phyloP scores from a whole-genome alignment of 2,113 vertebrate genomes.

The Salvelinus fontinalis region DNA sequence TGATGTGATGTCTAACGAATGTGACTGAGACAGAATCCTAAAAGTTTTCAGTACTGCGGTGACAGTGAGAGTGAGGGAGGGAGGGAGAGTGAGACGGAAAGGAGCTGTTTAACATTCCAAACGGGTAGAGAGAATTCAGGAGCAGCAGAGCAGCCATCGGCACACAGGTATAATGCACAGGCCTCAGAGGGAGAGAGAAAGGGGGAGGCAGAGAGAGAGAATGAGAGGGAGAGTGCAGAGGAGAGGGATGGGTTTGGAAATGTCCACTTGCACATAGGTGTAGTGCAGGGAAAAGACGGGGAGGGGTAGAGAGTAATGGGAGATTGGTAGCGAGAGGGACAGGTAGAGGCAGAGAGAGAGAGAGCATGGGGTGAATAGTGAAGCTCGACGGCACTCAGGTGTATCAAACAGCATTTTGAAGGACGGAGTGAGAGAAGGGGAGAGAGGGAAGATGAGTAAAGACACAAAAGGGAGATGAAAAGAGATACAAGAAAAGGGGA shows the following conservation, averaged over 20 bases:
- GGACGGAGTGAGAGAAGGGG: neutral
- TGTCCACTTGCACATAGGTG: no score
- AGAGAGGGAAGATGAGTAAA: neutral
- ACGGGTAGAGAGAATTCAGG: constrained; percentile 69
- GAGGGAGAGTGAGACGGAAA: constrained; percentile 48
- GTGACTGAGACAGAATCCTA: constrained; percentile 7
- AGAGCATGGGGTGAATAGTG: neutral
- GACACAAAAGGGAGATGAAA: neutral
- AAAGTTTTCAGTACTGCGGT: constrained; percentile 21
- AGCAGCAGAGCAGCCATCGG: constrained; percentile 51
- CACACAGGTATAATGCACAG: constrained; percentile 33
- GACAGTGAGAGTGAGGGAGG: neutral
- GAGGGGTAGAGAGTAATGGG: neutral
- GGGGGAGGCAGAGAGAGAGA: constrained; percentile 2
- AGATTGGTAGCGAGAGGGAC: neutral
- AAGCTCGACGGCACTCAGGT: neutral
- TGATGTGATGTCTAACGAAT: neutral
- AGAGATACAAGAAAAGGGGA: neutral
- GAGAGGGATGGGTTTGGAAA: neutral
- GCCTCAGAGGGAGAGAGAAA: constrained; percentile 12
- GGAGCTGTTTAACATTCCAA: constrained; percentile 72
- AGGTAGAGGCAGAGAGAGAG: neutral
- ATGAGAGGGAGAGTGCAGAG: neutral
- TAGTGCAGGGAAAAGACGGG: constrained; percentile 1
- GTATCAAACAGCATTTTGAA: neutral